Conservation (phyloP, 2,797 vertebrate genomes). For the Chiloscyllium punctatum region DNA sequence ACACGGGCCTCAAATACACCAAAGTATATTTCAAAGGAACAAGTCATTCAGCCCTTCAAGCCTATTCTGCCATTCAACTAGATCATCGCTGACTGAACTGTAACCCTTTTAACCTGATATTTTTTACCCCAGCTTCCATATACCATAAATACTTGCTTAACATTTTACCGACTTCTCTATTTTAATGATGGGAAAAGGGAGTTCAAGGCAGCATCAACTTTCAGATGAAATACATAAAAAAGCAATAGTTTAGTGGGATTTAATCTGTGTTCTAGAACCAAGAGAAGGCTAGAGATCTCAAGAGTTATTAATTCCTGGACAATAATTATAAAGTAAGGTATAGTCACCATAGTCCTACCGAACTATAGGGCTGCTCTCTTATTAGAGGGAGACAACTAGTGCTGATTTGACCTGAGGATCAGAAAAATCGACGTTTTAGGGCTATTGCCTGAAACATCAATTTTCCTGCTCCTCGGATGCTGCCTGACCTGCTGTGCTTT, state of each 20-base stretch:
- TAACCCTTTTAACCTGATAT: neutral
- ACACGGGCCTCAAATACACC: neutral
- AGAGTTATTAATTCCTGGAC: neutral
- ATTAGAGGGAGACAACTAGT: no score
- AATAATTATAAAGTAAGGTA: neutral
- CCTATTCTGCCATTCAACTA: neutral
- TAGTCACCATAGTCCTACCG: no score
- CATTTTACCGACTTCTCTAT: neutral
- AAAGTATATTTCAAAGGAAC: neutral
- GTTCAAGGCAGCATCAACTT: neutral
- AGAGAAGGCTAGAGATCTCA: neutral
- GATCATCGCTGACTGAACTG: neutral
- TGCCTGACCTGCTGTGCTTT: no score
- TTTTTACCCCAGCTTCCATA: neutral
- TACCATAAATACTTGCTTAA: no score
- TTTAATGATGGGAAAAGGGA: neutral
- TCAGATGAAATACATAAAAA: neutral
- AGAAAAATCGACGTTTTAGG: no score
- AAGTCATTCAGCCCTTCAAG: neutral
- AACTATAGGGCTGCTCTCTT: no score
- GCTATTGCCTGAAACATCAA: no score
- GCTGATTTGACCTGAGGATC: no score
- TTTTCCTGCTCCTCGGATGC: no score
- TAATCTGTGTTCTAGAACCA: no score
- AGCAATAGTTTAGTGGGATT: neutral